Evolutionary conservation across 2,888 invertebrate species (phyloP).

Genomic region (Volucella inflata): DNA sequence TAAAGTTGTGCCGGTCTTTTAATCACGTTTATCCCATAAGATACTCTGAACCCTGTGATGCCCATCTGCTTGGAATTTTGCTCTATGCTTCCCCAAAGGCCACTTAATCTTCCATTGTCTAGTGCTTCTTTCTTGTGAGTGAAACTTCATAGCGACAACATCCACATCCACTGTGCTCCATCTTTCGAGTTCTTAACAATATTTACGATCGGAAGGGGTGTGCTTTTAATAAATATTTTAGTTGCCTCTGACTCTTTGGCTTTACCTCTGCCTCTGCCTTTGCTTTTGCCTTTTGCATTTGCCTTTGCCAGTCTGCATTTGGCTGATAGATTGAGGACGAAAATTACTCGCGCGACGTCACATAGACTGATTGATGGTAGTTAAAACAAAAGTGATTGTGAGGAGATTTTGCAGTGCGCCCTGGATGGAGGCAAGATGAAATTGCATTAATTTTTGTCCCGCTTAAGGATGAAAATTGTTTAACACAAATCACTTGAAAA

Average conservation of each 20-base stretch:
- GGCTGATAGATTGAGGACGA: conserved; percentile 47
- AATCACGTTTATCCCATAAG: conserved; percentile 73
- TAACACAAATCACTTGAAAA: too few species aligned
- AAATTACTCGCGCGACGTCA: conserved; percentile 67
- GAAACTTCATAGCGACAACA: conserved; percentile 56
- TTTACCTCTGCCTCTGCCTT: background rate
- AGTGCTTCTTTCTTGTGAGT: conserved; percentile 27
- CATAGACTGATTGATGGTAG: conserved; percentile 70
- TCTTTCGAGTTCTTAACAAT: conserved; percentile 65
- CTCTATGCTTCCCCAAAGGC: conserved; percentile 72
- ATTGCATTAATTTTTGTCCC: too few species aligned
- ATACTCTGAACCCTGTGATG: conserved; percentile 66
- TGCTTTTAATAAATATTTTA: conserved; percentile 74
- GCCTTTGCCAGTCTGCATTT: too few species aligned
- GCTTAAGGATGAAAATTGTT: too few species aligned
- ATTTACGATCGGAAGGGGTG: conserved; percentile 72
- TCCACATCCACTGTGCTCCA: conserved; percentile 3
- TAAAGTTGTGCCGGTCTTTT: conserved; percentile 66
- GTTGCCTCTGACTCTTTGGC: conserved; percentile 28
- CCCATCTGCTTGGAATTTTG: conserved; percentile 69
- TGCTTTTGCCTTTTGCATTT: too few species aligned
- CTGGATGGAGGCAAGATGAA: too few species aligned
- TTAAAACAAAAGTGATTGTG: conserved; percentile 54
- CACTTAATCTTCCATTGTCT: conserved; percentile 76
- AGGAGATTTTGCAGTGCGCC: conserved; percentile 9